These are phyloP conservation scores for Rutilus rutilus DNA, from an alignment of 2,113 vertebrate species.

Conservation along the genomic window DNA sequence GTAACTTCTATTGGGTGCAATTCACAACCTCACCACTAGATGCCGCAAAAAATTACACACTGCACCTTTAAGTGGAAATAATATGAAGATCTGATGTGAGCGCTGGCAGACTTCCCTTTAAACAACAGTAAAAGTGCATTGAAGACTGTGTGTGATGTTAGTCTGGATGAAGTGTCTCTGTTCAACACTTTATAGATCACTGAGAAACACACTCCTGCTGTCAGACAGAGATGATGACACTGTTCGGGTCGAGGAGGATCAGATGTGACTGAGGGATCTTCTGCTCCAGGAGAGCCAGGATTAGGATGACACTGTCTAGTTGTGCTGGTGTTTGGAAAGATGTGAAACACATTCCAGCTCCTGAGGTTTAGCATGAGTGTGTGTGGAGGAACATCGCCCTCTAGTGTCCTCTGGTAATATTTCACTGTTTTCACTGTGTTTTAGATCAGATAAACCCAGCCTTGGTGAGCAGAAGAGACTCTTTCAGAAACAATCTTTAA, in stretches of 20 bases:
- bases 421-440: too few species aligned
- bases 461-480: too few species aligned
- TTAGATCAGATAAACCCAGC: too few species aligned
- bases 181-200: neutral
- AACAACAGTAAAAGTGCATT: neutral
- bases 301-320: neutral
- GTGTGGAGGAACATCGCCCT: slow-evolving; percentile 69
- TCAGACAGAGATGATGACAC: neutral
- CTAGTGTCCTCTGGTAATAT: slow-evolving; percentile 54
- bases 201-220: neutral
- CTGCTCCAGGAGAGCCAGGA: neutral
- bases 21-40: too few species aligned
- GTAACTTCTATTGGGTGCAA: too few species aligned
- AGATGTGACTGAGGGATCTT: neutral
- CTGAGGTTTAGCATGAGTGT: neutral
- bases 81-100: neutral
- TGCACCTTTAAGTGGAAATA: too few species aligned
- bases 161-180: too few species aligned
- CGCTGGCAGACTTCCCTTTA: neutral
- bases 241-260: neutral
- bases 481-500: too few species aligned
- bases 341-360: neutral
- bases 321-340: neutral
- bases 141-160: neutral
- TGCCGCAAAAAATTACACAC: too few species aligned